These are phyloP conservation scores for Thereva unica DNA, from an alignment of 2,888 invertebrate genomes.

Conservation along the genomic window DNA sequence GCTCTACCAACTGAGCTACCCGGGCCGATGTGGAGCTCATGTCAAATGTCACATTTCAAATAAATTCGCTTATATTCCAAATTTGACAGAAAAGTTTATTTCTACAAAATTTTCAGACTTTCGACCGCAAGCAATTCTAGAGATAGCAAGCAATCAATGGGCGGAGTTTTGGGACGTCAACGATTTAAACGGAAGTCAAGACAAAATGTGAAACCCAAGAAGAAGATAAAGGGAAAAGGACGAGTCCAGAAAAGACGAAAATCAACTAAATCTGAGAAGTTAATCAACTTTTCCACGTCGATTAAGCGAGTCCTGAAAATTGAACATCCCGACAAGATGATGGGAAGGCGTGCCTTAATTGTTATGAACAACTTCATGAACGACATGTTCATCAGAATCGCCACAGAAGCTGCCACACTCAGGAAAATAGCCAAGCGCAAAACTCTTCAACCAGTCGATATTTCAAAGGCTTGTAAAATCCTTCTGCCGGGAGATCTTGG, in stretches of 20 bases:
- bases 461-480: constrained; percentile 25
- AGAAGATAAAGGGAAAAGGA: too few species aligned
- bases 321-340: constrained; percentile 4
- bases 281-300: constrained; percentile 9
- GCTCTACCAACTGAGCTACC: constrained; percentile 48
- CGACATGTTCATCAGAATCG: constrained; percentile 31
- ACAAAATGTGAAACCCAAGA: too few species aligned
- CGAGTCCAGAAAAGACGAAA: not conserved
- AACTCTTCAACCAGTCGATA: constrained; percentile 28
- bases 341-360: constrained; percentile 26
- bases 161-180: too few species aligned
- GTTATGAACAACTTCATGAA: constrained; percentile 32
- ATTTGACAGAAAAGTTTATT: too few species aligned
- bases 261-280: not conserved
- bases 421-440: constrained; percentile 7
- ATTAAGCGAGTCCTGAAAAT: constrained; percentile 18
- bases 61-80: too few species aligned
- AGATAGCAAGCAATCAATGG: too few species aligned
- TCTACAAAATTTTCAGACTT: too few species aligned
- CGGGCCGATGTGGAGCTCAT: constrained; percentile 40
- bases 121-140: too few species aligned
- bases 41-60: not conserved
- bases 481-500: constrained; percentile 27
- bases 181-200: too few species aligned
- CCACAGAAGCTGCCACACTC: constrained; percentile 14